Conservation (phyloP, 1,140 invertebrate species). For the Heliconius hermathena region DNA sequence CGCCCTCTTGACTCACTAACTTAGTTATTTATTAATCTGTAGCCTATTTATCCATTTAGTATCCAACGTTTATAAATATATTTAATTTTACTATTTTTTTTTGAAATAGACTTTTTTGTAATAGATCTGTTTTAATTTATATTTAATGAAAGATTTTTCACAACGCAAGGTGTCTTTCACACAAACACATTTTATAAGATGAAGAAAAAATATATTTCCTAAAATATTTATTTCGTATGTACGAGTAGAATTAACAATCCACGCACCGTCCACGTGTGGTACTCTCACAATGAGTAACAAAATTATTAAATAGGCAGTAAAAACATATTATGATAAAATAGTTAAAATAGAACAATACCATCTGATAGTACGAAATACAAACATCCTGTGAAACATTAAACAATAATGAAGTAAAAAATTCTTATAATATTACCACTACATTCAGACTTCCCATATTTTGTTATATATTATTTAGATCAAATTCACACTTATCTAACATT, state of each 20-base stretch:
- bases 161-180: not conserved
- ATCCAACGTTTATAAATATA: not conserved
- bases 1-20: not conserved
- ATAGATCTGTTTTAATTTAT: not conserved
- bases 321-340: slow-evolving; percentile 51
- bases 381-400: slow-evolving; percentile 28
- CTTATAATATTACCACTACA: slow-evolving; percentile 33
- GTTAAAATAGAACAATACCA: slow-evolving; percentile 50
- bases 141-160: not conserved
- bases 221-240: slow-evolving; percentile 74
- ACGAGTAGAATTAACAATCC: slow-evolving; percentile 69
- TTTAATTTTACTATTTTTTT: not conserved
- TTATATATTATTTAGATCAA: slow-evolving; percentile 36
- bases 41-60: not conserved
- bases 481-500: slow-evolving; percentile 46
- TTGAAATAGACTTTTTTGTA: not conserved
- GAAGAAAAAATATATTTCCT: slow-evolving; percentile 48
- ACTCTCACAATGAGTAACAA: slow-evolving; percentile 55
- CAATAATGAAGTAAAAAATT: slow-evolving; percentile 32
- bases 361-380: slow-evolving; percentile 57
- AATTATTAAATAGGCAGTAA: slow-evolving; percentile 43
- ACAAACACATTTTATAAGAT: slow-evolving; percentile 16
- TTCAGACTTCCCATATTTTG: slow-evolving; percentile 36
- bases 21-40: slow-evolving; percentile 5
- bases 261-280: slow-evolving; percentile 56